A percentile compares a stretch with the other conserved stretches of the same genome.
phyloP scores from a whole-genome alignment of 2,888 invertebrate species.

The Xiphydria camelus region DNA sequence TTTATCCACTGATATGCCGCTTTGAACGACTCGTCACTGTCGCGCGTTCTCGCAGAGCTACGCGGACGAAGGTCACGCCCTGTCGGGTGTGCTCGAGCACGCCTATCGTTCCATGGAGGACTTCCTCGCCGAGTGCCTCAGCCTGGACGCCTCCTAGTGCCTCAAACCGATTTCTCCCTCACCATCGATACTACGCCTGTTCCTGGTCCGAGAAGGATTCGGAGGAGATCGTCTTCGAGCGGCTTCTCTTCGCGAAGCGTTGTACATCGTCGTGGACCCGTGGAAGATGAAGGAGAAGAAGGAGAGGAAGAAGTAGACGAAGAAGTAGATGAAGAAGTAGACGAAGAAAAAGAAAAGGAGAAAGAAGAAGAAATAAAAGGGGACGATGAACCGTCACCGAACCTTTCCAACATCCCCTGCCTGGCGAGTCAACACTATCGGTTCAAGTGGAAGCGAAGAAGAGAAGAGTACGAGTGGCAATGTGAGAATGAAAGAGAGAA shows the following conservation, averaged over 20 bases:
- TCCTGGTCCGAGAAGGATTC: slow-evolving; percentile 16
- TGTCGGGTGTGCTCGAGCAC: slow-evolving; percentile 85
- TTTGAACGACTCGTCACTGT: too few species aligned
- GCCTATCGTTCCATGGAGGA: slow-evolving; percentile 93
- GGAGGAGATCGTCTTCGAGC: background rate
- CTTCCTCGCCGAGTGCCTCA: slow-evolving; percentile 88
- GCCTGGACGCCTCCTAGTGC: slow-evolving; percentile 71
- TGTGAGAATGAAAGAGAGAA: background rate
- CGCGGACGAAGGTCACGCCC: slow-evolving; percentile 87
- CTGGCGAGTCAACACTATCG: background rate
- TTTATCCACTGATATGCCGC: too few species aligned
- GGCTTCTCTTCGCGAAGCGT: too few species aligned
- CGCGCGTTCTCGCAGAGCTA: slow-evolving; percentile 73
- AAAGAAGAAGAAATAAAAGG: background rate
- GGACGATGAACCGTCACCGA: too few species aligned
- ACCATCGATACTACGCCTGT: slow-evolving; percentile 45
- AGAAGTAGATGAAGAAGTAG: too few species aligned
- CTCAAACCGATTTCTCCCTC: slow-evolving; percentile 49
- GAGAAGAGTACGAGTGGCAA: background rate
- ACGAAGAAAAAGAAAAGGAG: background rate
- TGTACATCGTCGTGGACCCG: too few species aligned
- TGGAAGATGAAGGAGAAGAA: too few species aligned
- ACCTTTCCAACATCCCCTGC: background rate
- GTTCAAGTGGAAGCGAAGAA: background rate
- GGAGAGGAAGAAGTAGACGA: too few species aligned